These are phyloP conservation scores for Biston betularia DNA, from an alignment of 2,888 invertebrate genomes.

Conservation along the genomic window DNA sequence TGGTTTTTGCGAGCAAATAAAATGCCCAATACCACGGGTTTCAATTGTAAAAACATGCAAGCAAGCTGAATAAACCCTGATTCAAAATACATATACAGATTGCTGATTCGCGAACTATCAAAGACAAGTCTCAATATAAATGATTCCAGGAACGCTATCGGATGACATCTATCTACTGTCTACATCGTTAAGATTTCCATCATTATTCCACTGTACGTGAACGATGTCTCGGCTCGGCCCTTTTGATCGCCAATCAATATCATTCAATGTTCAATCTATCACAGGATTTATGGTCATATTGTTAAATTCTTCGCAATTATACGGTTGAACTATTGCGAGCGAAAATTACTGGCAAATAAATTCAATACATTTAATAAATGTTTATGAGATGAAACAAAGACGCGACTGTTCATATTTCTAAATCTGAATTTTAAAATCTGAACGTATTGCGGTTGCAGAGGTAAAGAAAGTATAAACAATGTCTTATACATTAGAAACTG, in stretches of 20 bases:
- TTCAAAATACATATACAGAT: constrained; percentile 30
- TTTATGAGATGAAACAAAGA: not conserved
- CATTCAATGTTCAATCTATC: constrained; percentile 71
- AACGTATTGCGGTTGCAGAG: too few relatives aligned
- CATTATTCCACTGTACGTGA: constrained; percentile 64
- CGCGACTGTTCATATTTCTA: not conserved
- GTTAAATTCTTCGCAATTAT: constrained; percentile 71
- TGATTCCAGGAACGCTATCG: constrained; percentile 60
- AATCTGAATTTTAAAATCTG: too few relatives aligned
- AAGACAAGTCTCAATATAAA: constrained; percentile 39
- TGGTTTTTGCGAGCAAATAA: constrained; percentile 71
- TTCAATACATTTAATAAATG: not conserved
- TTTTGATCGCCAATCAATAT: constrained; percentile 77
- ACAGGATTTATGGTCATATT: constrained; percentile 74
- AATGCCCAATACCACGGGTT: constrained; percentile 58
- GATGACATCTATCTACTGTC: constrained; percentile 61
- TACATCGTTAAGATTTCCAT: constrained; percentile 66
- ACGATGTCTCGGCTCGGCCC: constrained; percentile 64
- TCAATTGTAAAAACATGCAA: constrained; percentile 51
- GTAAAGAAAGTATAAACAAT: not conserved
- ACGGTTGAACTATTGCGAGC: constrained; percentile 55
- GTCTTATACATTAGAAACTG: not conserved
- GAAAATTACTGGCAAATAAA: constrained; percentile 37
- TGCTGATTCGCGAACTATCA: constrained; percentile 44
- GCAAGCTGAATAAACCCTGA: constrained; percentile 24